Base-by-base conservation (phyloP, 2,888 invertebrate genomes). In the Strigamia transsilvanica region DNA sequence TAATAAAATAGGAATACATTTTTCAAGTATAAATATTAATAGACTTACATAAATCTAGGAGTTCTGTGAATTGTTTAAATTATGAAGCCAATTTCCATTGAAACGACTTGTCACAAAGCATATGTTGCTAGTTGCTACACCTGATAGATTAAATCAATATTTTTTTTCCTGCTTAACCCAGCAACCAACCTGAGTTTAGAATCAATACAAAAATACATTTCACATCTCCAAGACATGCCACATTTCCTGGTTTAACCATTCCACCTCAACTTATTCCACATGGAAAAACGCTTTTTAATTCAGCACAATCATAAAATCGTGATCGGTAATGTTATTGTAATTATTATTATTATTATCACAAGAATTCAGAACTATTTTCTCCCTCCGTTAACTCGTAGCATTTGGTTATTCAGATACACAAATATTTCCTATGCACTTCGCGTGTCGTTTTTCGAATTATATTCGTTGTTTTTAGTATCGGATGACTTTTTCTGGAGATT, bases 131-230 rank as follows among this genome's bases (percentile, higher is more conserved):
- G 73, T 73, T 73, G 73, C 73, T 73, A 32, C 10, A 32, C 73
- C 73, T 15, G 27, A 73, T 73, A 73, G 32, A 73, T 32, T 32
- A 73, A 32, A 73, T 73, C 73, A 73, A 73, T 73, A 73, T 73
- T 73, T 73, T 38, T 12, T 27, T 27, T 27, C 32, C 13, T 73
- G 5, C 73, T 32, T 13, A 73, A 73, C 73, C 27, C 27, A 73
- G 73, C 73, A 73, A 73, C 73, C 73, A 73, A 73, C 73, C 32
- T 73, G 73, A 73, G 73, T 73, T 73, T 73, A 73, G 73, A 73
- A 73, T 73, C 73, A 73, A 73, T 73, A 73, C 4, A 73, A 27
- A 73, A 73, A 73, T 73, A 73, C 73, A 73, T 27, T 73, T 27
- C 73, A 73, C 73, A 73, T 73, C 73, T 73, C 73, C 73, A 73